phyloP scores from a whole-genome alignment of 2,888 invertebrate genomes.

The Watsonalla cultraria region DNA sequence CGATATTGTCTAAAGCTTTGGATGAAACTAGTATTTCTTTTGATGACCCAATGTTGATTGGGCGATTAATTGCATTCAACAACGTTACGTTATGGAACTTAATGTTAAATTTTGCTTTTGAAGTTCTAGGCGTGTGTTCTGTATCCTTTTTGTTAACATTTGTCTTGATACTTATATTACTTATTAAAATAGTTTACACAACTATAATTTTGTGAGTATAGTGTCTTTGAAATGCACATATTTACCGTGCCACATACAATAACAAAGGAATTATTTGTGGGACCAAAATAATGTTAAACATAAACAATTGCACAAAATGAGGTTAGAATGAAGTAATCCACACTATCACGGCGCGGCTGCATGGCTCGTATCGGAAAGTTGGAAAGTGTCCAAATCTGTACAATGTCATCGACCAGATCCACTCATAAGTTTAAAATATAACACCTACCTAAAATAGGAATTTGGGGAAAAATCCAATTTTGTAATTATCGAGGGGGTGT shows the following conservation, averaged over 20 bases:
- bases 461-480: not conserved
- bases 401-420: slow-evolving; percentile 2
- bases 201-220: not conserved
- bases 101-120: too few relatives aligned
- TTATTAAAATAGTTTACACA: too few relatives aligned
- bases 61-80: not conserved
- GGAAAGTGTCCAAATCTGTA: not conserved
- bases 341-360: not conserved
- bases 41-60: not conserved
- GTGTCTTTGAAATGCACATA: not conserved
- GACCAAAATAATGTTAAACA: not conserved
- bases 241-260: not conserved
- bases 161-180: too few relatives aligned
- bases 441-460: not conserved
- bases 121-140: too few relatives aligned
- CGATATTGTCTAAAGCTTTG: not conserved
- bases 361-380: not conserved
- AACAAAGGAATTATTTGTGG: not conserved
- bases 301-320: not conserved
- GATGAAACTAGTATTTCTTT: not conserved
- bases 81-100: too few relatives aligned
- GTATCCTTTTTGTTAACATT: too few relatives aligned
- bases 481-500: not conserved
- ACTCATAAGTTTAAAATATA: not conserved
- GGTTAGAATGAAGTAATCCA: not conserved